Conservation (phyloP, 2,888 invertebrate species). For the Synergus umbraculus region DNA sequence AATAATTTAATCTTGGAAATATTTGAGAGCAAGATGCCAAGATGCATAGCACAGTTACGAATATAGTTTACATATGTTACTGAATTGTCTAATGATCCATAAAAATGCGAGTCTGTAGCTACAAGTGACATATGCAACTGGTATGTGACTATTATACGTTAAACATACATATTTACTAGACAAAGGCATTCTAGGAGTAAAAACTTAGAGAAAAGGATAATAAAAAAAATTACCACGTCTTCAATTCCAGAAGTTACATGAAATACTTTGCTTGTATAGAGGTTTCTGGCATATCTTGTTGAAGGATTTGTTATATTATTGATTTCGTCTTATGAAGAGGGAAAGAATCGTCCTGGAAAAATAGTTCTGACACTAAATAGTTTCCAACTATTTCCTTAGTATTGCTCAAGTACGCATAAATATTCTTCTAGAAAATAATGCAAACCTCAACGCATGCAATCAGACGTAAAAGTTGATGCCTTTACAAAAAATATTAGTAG, state of each 20-base stretch:
- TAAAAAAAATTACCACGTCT: neutral
- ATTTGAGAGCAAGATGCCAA: neutral
- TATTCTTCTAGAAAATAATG: neutral
- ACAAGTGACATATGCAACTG: constrained; percentile 4
- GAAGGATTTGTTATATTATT: neutral
- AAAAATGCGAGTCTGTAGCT: constrained; percentile 16
- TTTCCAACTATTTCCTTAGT: neutral
- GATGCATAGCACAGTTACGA: neutral
- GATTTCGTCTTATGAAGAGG: neutral
- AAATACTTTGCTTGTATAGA: neutral
- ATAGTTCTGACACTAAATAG: neutral
- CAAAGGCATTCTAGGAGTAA: neutral
- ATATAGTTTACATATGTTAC: constrained; percentile 16
- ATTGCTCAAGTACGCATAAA: neutral
- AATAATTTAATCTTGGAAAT: constrained; percentile 6
- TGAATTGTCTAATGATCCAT: neutral
- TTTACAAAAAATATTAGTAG: neutral
- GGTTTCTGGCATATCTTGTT: neutral
- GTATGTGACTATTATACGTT: neutral
- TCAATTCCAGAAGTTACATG: neutral
- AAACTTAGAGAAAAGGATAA: neutral
- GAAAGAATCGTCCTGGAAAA: neutral
- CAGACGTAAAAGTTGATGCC: neutral
- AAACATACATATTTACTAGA: constrained; percentile 29
- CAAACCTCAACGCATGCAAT: neutral